phyloP scores from a whole-genome alignment of 2,888 invertebrate species.

The Orchestes rusci region DNA sequence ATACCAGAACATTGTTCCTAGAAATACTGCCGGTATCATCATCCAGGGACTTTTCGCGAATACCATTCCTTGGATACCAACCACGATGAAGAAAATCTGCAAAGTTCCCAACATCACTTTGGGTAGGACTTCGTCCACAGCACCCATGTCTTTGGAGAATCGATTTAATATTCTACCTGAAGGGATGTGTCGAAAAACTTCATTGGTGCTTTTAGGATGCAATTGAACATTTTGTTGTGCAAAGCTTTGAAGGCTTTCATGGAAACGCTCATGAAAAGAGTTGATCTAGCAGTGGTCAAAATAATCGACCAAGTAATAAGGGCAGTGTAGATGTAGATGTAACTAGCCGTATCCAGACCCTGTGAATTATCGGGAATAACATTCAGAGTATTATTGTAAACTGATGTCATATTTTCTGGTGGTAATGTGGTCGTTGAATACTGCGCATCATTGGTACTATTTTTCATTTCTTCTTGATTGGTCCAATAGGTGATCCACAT shows the following conservation, averaged over 20 bases:
- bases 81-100: slow-evolving; percentile 60
- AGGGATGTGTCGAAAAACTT: slow-evolving; percentile 78
- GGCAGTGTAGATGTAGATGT: slow-evolving; percentile 53
- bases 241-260: slow-evolving; percentile 67
- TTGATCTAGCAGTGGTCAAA: slow-evolving; percentile 46
- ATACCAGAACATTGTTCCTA: slow-evolving; percentile 56
- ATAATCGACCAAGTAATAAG: slow-evolving; percentile 54
- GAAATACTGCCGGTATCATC: slow-evolving; percentile 54
- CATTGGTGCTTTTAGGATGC: slow-evolving; percentile 68
- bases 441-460: background rate
- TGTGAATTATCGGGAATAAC: slow-evolving; percentile 5
- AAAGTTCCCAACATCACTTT: slow-evolving; percentile 57
- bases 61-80: slow-evolving; percentile 46
- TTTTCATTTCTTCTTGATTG: slow-evolving; percentile 40
- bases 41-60: slow-evolving; percentile 64
- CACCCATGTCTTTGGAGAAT: slow-evolving; percentile 79
- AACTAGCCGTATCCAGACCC: slow-evolving; percentile 25
- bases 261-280: slow-evolving; percentile 65
- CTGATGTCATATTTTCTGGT: background rate
- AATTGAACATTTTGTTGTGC: slow-evolving; percentile 72
- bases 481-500: slow-evolving; percentile 74
- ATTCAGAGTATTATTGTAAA: slow-evolving; percentile 14
- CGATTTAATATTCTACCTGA: slow-evolving; percentile 76
- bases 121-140: slow-evolving; percentile 67
- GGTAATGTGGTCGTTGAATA: slow-evolving; percentile 2